These are phyloP conservation scores for Hydrophis major DNA, from an alignment of 2,797 vertebrate genomes.

Conservation along the genomic window DNA sequence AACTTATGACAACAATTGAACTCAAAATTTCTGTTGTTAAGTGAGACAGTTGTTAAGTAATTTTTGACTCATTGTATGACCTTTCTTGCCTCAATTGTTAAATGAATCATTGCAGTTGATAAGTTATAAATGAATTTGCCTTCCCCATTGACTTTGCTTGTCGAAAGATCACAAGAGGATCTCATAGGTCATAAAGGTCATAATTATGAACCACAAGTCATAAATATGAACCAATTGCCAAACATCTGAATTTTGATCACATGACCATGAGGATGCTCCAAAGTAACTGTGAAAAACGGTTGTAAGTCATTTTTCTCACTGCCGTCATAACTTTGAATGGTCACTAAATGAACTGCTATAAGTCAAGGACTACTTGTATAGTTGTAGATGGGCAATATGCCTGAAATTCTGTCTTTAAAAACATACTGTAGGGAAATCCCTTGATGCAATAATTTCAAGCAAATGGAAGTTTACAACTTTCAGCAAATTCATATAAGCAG, in stretches of 20 bases:
- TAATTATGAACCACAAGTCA: neutral
- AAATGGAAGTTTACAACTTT: conserved; percentile 28
- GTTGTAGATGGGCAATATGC: neutral
- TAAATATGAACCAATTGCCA: neutral
- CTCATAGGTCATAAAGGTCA: neutral
- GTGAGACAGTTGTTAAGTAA: too few species aligned
- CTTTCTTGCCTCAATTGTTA: too few species aligned
- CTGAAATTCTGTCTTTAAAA: neutral
- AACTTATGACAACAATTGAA: too few species aligned
- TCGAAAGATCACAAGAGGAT: neutral
- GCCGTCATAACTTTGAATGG: too few species aligned
- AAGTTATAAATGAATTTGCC: neutral
- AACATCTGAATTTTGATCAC: neutral
- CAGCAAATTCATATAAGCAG: conserved; percentile 10
- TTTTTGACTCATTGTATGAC: too few species aligned
- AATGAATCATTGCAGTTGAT: too few species aligned
- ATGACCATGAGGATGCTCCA: neutral
- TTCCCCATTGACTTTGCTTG: neutral
- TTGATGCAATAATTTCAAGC: conserved; percentile 5
- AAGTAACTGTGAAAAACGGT: too few species aligned
- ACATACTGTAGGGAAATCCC: neutral
- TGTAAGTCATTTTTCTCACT: neutral
- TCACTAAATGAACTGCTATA: neutral
- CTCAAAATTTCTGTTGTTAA: too few species aligned
- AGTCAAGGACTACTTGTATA: neutral